These are phyloP conservation scores for Boleophthalmus pectinirostris DNA, from an alignment of 2,113 vertebrate genomes.

Conservation along the genomic window DNA sequence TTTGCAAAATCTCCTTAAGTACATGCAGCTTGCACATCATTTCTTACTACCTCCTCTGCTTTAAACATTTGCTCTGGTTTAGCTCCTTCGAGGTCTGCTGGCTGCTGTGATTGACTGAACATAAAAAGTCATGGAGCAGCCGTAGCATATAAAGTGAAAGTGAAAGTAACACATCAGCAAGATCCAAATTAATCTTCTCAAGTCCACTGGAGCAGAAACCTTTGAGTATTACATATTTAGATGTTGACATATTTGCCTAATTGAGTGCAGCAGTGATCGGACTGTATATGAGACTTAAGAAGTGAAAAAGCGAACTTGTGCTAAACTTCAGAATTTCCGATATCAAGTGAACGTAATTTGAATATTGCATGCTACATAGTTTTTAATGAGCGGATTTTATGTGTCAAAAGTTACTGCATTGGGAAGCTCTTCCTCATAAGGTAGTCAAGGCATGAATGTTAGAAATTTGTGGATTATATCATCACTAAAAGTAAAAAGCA, in stretches of 20 bases:
- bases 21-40: background rate
- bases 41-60: conserved; percentile 33
- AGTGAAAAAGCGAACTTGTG: background rate
- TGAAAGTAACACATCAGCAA: background rate
- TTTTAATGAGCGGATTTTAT: background rate
- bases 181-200: conserved; percentile 10
- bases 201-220: conserved; percentile 1
- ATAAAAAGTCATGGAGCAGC: background rate
- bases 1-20: no score
- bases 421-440: background rate
- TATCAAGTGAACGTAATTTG: background rate
- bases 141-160: background rate
- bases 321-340: background rate
- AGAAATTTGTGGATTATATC: background rate
- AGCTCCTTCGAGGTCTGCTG: background rate
- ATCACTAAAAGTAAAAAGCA: no score
- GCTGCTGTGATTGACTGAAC: conserved; percentile 1
- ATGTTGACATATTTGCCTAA: conserved; percentile 8
- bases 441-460: background rate
- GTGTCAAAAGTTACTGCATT: background rate
- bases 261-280: conserved; percentile 1
- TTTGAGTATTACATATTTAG: conserved; percentile 1
- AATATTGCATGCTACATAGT: background rate
- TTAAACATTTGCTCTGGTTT: background rate
- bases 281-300: background rate